phyloP scores from a whole-genome alignment of 1,140 invertebrate species.

The Harlomillsia oculata region DNA sequence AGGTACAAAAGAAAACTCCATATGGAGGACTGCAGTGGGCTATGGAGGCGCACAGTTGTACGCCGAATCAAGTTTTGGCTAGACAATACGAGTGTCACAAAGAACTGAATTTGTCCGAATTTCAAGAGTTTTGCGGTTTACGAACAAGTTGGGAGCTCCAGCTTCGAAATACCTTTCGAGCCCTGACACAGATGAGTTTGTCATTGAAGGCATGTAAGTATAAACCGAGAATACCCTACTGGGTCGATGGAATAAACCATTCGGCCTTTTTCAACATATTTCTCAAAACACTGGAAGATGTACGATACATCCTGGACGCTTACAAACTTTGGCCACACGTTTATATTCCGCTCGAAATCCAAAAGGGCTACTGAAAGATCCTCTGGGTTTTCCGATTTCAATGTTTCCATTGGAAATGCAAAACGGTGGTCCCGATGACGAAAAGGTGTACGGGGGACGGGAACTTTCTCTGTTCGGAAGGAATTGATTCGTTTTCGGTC shows the following conservation, averaged over 20 bases:
- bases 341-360: slow-evolving; percentile 16
- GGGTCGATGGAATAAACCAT: slow-evolving; percentile 9
- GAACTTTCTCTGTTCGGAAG: no score
- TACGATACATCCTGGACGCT: neutral
- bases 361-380: neutral
- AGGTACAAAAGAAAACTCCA: slow-evolving; percentile 6
- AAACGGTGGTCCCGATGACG: neutral
- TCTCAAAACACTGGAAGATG: slow-evolving; percentile 1
- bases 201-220: slow-evolving; percentile 10
- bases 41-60: neutral
- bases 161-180: slow-evolving; percentile 9
- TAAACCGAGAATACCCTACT: neutral
- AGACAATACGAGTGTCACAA: slow-evolving; percentile 14
- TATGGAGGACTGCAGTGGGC: slow-evolving; percentile 13
- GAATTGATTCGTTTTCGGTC: no score
- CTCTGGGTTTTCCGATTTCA: neutral
- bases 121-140: slow-evolving; percentile 19
- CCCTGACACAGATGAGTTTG: slow-evolving; percentile 1
- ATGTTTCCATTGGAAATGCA: neutral
- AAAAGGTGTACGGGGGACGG: neutral
- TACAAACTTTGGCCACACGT: neutral
- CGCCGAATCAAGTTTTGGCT: slow-evolving; percentile 16
- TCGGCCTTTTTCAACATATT: neutral
- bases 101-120: slow-evolving; percentile 14
- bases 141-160: slow-evolving; percentile 10